phyloP scores from a whole-genome alignment of 1,140 invertebrate genomes.

The Acromyrmex echinatior region DNA sequence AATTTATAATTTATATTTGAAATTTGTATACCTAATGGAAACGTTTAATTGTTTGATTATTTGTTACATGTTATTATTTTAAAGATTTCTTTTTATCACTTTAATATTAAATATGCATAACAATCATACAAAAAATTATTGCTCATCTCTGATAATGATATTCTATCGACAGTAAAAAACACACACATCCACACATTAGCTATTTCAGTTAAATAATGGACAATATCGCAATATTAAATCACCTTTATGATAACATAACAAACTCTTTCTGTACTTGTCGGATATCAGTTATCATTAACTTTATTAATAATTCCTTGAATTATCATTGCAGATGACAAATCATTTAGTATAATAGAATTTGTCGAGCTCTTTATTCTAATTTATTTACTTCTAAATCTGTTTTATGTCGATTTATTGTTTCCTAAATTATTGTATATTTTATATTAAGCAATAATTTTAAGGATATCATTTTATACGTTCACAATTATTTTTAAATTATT shows the following conservation, averaged over 20 bases:
- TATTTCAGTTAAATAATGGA: neutral
- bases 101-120: neutral
- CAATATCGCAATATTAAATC: neutral
- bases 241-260: neutral
- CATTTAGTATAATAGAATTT: neutral
- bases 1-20: neutral
- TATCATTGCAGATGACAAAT: neutral
- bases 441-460: neutral
- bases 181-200: neutral
- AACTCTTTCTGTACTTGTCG: neutral
- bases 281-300: neutral
- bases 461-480: neutral
- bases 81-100: neutral
- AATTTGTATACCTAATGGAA: neutral
- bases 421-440: neutral
- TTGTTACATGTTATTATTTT: neutral
- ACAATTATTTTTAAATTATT: constrained; percentile 26
- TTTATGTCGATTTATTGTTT: neutral
- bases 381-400: neutral
- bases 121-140: constrained; percentile 1
- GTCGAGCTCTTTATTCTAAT: neutral
- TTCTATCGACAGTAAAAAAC: neutral
- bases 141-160: constrained; percentile 21
- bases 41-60: neutral
- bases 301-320: neutral